Evolutionary conservation across 2,888 invertebrate species (phyloP).

Genomic region (Meloe dianella): DNA sequence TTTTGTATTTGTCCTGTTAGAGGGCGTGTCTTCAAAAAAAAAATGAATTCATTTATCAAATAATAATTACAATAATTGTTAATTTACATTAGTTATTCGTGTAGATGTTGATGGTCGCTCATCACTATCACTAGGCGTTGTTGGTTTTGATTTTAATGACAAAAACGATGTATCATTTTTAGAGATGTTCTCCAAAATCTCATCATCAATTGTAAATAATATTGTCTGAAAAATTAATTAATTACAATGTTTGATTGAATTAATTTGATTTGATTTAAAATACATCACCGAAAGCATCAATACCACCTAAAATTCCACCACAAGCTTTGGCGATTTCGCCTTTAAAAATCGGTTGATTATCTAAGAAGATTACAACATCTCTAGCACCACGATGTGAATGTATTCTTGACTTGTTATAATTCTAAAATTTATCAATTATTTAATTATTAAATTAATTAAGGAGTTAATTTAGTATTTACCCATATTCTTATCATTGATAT

Average conservation of each 20-base stretch:
- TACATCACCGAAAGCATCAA: conserved; percentile 75
- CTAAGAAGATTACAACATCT: conserved; percentile 72
- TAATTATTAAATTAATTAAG: no score
- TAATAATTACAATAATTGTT: background rate
- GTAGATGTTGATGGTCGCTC: conserved; percentile 70
- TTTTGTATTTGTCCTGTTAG: conserved; percentile 36
- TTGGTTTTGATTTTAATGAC: conserved; percentile 51
- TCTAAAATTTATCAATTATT: conserved; percentile 61
- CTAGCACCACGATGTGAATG: conserved; percentile 80
- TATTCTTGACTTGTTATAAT: conserved; percentile 87
- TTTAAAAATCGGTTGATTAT: conserved; percentile 73
- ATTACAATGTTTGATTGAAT: background rate
- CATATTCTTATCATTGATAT: conserved; percentile 55
- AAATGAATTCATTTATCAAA: conserved; percentile 1
- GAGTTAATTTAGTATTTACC: conserved; percentile 40
- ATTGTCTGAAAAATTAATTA: conserved; percentile 69
- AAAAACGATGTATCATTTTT: conserved; percentile 61
- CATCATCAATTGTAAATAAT: conserved; percentile 79
- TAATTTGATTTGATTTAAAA: conserved; percentile 7
- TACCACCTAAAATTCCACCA: conserved; percentile 73
- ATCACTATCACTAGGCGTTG: conserved; percentile 47
- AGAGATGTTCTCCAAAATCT: conserved; percentile 70
- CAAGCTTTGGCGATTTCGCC: conserved; percentile 83
- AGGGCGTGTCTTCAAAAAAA: conserved; percentile 39
- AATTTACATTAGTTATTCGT: conserved; percentile 54